Evolutionary conservation across 2,797 vertebrate genomes (phyloP).

Genomic region (Manis crassicaudata): DNA sequence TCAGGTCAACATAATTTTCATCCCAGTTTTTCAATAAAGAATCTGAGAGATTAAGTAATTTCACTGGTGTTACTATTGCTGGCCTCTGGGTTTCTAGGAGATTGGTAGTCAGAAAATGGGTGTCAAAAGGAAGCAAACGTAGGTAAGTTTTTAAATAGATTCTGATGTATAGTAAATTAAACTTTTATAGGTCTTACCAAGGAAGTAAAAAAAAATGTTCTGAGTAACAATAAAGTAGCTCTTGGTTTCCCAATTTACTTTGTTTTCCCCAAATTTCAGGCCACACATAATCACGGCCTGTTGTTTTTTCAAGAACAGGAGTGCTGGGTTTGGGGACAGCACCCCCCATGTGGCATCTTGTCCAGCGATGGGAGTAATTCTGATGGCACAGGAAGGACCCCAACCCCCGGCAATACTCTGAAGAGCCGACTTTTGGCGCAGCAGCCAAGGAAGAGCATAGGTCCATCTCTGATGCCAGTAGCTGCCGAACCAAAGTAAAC

Average conservation of each 20-base stretch:
- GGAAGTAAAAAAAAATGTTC: neutral
- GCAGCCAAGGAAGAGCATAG: neutral
- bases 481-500: neutral
- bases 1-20: neutral
- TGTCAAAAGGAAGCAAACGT: neutral
- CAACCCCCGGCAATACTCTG: neutral
- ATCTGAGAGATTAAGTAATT: neutral
- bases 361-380: neutral
- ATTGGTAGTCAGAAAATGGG: neutral
- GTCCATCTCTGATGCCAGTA: neutral
- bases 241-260: neutral
- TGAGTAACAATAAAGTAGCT: neutral
- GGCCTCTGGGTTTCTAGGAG: neutral
- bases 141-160: neutral
- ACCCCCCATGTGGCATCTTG: neutral
- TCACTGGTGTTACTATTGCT: neutral
- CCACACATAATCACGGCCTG: neutral
- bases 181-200: neutral
- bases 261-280: neutral
- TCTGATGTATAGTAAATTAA: neutral
- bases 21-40: neutral
- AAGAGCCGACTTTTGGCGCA: neutral
- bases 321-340: neutral
- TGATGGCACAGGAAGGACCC: neutral
- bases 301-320: neutral